Base-by-base conservation (phyloP, 2,888 invertebrate genomes). In the Cosmopolites sordidus region DNA sequence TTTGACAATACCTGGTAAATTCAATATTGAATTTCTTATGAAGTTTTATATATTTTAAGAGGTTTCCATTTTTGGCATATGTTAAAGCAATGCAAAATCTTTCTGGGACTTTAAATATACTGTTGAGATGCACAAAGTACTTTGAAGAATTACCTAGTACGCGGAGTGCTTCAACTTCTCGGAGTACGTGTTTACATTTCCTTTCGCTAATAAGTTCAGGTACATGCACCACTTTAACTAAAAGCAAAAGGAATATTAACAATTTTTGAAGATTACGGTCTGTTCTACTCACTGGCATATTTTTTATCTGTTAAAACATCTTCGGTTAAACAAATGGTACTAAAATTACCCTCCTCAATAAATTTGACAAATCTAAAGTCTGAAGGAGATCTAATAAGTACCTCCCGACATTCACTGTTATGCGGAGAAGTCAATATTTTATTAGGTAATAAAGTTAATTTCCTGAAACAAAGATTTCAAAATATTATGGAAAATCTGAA, bases 201-300 rank as follows among this genome's bases (percentile, higher is more conserved):
- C 89, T 89, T 76, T 98, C 95, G 61, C 88, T 82, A 64, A 95
- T 82, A 63, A 99, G 95, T 74, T 94, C 90, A 45, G 83, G 80
- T 77, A 99, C 99, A 69, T 95, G 92, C 74, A 96, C 89, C n/a
- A 97, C 95, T 84, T 99, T 99, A 71, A 98, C 92, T 90, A 82
- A 48, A 83, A 64, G 61, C 61, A n/a, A n/a, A n/a, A 9, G 18
- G 6, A 16, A 41, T 40, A 11, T 16, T 39, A 22, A 12, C 14
- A n/a, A 17, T 40, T 40, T 16, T 41, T 17, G 18, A 1, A 12
- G 12, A 22, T 41, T 18, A 41, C n/a, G n/a, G n/a, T n/a, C n/a
- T n/a, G n/a, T n/a, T 2, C 16, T 27, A 84, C 90, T 84, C 80
- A 93, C 93, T 95, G 79, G 97, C 97, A 84, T 87, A 93, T 79